A percentile compares a stretch with the other conserved stretches of the same genome.
These are phyloP conservation scores for Phorcus lineatus DNA, from an alignment of 2,888 invertebrate species.

Conservation along the genomic window DNA sequence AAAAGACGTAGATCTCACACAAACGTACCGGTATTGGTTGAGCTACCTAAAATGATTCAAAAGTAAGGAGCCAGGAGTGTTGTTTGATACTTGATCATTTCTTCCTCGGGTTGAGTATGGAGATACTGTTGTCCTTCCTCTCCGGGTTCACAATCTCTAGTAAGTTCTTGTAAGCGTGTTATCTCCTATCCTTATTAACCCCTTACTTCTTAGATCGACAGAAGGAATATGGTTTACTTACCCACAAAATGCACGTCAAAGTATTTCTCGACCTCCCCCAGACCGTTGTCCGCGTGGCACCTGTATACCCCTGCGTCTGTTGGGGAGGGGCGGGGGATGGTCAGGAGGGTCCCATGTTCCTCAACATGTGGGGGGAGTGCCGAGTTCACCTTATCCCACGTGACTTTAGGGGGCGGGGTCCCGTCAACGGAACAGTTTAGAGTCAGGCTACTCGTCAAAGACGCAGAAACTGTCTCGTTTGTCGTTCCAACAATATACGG, in stretches of 20 bases:
- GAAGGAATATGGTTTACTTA: background rate
- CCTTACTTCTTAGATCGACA: too few species aligned
- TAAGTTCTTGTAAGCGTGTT: too few species aligned
- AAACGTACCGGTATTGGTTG: too few species aligned
- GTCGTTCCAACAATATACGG: background rate
- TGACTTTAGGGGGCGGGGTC: background rate
- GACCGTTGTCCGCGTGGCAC: background rate
- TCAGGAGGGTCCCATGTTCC: background rate
- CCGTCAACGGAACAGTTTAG: background rate
- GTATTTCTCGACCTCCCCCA: background rate
- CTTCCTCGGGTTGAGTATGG: too few species aligned
- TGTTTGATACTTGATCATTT: too few species aligned
- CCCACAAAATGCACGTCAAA: background rate
- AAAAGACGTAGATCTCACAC: too few species aligned
- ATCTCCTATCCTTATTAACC: too few species aligned
- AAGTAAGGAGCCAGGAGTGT: too few species aligned
- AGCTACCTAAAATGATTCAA: too few species aligned
- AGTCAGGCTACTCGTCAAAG: background rate
- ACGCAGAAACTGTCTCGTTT: background rate
- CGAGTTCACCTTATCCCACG: background rate
- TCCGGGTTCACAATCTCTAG: too few species aligned
- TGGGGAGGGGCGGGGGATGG: background rate
- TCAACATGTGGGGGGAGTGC: background rate
- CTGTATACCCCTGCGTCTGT: background rate
- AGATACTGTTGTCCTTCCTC: too few species aligned